Evolutionary conservation across 1,140 invertebrate species (phyloP).

Genomic region (Drosophila athabasca): DNA sequence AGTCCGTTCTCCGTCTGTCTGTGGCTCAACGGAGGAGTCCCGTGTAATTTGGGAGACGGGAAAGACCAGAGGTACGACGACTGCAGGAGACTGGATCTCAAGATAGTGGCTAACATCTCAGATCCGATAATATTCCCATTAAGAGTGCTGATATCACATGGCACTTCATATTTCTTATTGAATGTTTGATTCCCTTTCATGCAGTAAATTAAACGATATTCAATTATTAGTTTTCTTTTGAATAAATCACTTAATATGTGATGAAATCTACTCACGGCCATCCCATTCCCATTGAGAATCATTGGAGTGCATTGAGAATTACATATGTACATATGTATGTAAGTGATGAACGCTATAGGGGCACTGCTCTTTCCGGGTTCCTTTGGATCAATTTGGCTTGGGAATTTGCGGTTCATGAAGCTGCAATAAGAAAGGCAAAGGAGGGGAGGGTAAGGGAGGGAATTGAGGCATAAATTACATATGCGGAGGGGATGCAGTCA

Average conservation of each 20-base stretch:
- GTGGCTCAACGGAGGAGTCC: constrained; percentile 26
- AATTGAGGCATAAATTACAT: constrained; percentile 65
- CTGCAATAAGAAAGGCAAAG: constrained; percentile 12
- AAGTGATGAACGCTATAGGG: constrained; percentile 17
- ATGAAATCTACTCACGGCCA: constrained; percentile 14
- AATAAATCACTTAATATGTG: constrained; percentile 47
- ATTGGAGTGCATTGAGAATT: constrained; percentile 30
- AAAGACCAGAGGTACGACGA: constrained; percentile 18
- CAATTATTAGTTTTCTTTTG: constrained; percentile 30
- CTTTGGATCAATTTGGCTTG: constrained; percentile 59
- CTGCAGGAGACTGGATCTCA: background rate
- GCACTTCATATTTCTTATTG: background rate
- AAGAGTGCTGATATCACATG: too few species aligned
- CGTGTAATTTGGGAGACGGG: constrained; percentile 74
- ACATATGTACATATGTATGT: constrained; percentile 18
- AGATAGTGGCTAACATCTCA: too few species aligned
- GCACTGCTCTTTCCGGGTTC: constrained; percentile 40
- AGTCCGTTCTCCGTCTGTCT: background rate
- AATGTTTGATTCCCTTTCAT: background rate
- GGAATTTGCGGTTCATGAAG: constrained; percentile 61
- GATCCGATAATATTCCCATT: too few species aligned
- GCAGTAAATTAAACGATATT: constrained; percentile 36
- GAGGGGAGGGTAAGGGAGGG: background rate
- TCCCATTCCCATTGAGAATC: constrained; percentile 21
- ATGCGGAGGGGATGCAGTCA: constrained; percentile 57